Percentiles rank a stretch among this genome's conserved stretches.
Conservation (phyloP, 2,888 invertebrate species). For the Agrochola lota region DNA sequence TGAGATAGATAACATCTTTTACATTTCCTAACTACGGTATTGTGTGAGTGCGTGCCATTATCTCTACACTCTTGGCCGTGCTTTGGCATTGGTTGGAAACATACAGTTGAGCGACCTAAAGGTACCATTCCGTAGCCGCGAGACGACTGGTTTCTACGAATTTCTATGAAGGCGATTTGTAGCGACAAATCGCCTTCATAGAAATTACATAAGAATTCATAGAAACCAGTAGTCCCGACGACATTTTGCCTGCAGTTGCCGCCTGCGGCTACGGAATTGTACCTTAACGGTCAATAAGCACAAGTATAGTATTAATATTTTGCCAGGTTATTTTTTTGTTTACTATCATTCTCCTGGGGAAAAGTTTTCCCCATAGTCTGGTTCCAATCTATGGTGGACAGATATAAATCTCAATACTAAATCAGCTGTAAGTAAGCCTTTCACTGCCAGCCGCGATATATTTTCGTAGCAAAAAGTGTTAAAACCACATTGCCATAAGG, state of each 20-base stretch:
- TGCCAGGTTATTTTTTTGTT: background rate
- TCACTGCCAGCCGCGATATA: background rate
- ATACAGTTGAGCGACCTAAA: no score
- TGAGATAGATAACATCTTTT: slow-evolving; percentile 33
- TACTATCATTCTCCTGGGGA: background rate
- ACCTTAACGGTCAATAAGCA: no score
- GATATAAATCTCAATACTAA: background rate
- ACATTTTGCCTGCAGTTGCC: no score
- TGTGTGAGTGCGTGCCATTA: slow-evolving; percentile 2
- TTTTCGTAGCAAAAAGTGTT: background rate
- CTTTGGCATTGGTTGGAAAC: slow-evolving; percentile 13
- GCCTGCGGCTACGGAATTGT: no score
- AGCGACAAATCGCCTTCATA: no score
- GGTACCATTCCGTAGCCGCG: no score
- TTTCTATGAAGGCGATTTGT: no score
- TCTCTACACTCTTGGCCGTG: background rate
- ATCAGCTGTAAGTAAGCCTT: background rate
- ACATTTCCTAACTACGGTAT: slow-evolving; percentile 22
- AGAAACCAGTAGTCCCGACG: no score
- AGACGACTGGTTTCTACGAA: no score
- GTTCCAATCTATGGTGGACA: background rate
- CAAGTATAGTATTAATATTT: no score
- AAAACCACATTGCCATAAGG: no score
- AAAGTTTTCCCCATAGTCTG: background rate
- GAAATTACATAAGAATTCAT: no score